These are phyloP conservation scores for Pissodes strobi DNA, from an alignment of 1,140 invertebrate species.

Conservation along the genomic window DNA sequence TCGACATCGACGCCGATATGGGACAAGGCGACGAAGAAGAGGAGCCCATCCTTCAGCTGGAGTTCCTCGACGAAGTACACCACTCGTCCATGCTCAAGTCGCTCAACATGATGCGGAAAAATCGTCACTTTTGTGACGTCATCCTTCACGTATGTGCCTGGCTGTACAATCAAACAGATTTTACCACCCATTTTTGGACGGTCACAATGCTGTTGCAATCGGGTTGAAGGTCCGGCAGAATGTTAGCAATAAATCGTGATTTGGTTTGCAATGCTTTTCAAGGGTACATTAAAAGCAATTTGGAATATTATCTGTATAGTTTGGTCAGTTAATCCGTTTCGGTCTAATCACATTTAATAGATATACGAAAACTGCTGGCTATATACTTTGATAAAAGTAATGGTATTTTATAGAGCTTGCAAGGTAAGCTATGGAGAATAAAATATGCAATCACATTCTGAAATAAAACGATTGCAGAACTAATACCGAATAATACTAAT, in stretches of 20 bases:
- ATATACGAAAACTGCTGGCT: neutral
- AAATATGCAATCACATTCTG: too few species aligned
- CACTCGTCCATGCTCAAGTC: conserved; percentile 63
- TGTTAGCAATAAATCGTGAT: conserved; percentile 32
- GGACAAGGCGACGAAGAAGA: conserved; percentile 29
- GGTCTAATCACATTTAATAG: too few species aligned
- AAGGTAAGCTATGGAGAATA: too few species aligned
- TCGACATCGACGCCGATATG: conserved; percentile 13
- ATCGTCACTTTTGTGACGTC: conserved; percentile 79
- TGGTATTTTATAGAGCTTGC: too few species aligned
- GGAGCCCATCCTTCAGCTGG: conserved; percentile 41
- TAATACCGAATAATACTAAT: too few species aligned
- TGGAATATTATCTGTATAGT: too few species aligned
- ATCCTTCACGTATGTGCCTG: conserved; percentile 70
- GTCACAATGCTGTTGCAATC: neutral
- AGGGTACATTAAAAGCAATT: neutral
- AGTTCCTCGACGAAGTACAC: conserved; percentile 61
- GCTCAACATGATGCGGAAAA: conserved; percentile 76
- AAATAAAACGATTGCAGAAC: too few species aligned
- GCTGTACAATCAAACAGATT: conserved; percentile 48
- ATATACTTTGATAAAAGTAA: too few species aligned
- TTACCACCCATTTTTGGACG: conserved; percentile 34
- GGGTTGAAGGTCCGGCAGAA: neutral
- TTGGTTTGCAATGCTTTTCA: neutral
- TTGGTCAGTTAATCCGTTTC: too few species aligned